These are phyloP conservation scores for Nomada ferruginata DNA, from an alignment of 2,888 invertebrate species.

Conservation along the genomic window DNA sequence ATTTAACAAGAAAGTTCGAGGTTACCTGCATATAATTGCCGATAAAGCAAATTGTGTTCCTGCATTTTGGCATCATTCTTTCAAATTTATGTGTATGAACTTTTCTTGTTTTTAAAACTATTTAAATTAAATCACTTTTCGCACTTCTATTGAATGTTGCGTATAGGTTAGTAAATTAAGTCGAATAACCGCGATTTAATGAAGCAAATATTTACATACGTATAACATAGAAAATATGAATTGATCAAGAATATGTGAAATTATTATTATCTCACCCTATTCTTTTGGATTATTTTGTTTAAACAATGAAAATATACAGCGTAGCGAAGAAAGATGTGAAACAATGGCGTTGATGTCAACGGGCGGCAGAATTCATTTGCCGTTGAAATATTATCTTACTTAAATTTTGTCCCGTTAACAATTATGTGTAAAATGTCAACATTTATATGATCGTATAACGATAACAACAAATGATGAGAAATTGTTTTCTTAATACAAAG, in stretches of 20 bases:
- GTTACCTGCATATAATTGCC: constrained; percentile 59
- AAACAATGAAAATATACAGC: neutral
- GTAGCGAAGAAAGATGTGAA: neutral
- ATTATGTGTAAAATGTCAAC: neutral
- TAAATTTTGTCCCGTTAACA: neutral
- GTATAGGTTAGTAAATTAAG: neutral
- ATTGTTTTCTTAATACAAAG: neutral
- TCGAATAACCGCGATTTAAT: neutral
- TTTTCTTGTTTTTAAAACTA: neutral
- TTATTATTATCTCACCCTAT: neutral
- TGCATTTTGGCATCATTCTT: constrained; percentile 55
- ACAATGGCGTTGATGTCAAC: neutral
- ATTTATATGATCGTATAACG: neutral
- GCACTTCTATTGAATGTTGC: neutral
- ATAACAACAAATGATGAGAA: neutral
- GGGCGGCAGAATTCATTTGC: neutral
- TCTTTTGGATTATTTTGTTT: neutral
- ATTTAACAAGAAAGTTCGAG: neutral
- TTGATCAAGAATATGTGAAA: neutral
- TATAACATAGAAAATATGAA: neutral
- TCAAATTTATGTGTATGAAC: neutral
- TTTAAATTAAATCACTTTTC: neutral
- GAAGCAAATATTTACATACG: neutral
- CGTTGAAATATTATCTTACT: neutral
- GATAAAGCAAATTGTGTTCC: constrained; percentile 29